Evolutionary conservation across 2,888 invertebrate genomes (phyloP).

Genomic region (Mythimna loreyi): DNA sequence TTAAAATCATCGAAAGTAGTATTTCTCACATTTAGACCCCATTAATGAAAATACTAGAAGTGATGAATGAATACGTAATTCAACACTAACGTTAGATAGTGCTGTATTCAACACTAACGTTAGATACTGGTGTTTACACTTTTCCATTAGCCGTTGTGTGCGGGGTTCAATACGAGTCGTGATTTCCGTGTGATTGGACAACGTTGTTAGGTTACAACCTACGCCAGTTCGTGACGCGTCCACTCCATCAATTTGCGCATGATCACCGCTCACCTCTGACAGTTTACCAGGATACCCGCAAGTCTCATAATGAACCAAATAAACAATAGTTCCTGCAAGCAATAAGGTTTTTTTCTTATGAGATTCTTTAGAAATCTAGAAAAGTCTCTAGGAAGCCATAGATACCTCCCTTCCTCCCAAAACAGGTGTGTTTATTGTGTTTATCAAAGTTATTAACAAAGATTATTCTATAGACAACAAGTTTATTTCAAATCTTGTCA

Average conservation of each 20-base stretch:
- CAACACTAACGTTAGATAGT: not conserved
- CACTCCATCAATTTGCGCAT: conserved; percentile 28
- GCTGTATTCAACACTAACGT: not conserved
- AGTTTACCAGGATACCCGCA: not conserved
- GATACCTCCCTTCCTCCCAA: too few relatives aligned
- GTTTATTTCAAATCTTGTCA: too few relatives aligned
- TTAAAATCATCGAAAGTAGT: too few relatives aligned
- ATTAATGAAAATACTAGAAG: not conserved
- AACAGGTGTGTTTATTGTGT: too few relatives aligned
- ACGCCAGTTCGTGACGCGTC: conserved; percentile 43
- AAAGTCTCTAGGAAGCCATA: too few relatives aligned
- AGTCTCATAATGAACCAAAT: not conserved
- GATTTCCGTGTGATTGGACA: conserved; percentile 61
- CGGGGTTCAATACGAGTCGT: conserved; percentile 51
- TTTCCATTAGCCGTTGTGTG: conserved; percentile 21
- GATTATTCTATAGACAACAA: too few relatives aligned
- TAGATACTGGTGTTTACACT: conserved; percentile 13
- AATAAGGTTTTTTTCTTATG: too few relatives aligned
- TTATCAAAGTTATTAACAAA: not conserved
- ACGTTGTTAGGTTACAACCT: conserved; percentile 22
- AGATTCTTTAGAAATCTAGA: too few relatives aligned
- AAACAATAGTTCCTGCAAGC: not conserved
- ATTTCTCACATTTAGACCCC: too few relatives aligned
- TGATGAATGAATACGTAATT: conserved; percentile 1
- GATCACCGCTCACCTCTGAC: conserved; percentile 17